These are phyloP conservation scores for Spodoptera picta DNA, from an alignment of 2,888 invertebrate species.

Conservation along the genomic window DNA sequence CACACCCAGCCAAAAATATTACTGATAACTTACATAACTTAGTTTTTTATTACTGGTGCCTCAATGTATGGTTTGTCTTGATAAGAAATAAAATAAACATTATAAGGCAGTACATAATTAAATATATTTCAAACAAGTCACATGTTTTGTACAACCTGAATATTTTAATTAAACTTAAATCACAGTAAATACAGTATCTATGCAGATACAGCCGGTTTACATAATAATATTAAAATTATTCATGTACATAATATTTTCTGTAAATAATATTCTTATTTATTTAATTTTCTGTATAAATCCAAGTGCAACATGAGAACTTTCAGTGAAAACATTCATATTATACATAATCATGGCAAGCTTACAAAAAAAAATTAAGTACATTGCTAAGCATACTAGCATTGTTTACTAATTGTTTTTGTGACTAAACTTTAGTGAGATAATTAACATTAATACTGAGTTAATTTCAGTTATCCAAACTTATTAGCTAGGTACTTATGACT, in stretches of 20 bases:
- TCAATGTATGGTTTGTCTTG: too few species aligned
- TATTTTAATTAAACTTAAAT: constrained; percentile 48
- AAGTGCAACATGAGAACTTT: constrained; percentile 23
- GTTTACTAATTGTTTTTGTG: constrained; percentile 40
- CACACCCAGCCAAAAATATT: too few species aligned
- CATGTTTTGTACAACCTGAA: constrained; percentile 50
- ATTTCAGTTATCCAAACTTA: constrained; percentile 40
- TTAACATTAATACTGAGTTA: constrained; percentile 55
- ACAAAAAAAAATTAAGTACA: constrained; percentile 21
- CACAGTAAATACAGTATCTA: constrained; percentile 53
- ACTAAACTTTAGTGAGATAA: constrained; percentile 40
- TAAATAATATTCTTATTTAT: constrained; percentile 1
- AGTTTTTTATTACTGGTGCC: too few species aligned
- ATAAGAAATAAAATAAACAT: constrained; percentile 1
- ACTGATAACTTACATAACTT: too few species aligned
- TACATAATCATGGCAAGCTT: constrained; percentile 56
- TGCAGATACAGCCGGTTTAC: constrained; percentile 29
- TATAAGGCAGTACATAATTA: constrained; percentile 29
- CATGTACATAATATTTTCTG: background rate
- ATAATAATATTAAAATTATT: constrained; percentile 7
- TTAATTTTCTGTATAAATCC: background rate
- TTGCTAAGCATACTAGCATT: constrained; percentile 22
- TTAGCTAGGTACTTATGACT: constrained; percentile 41
- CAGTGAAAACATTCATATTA: constrained; percentile 21
- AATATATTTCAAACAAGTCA: constrained; percentile 40